Evolutionary conservation across 37 sponge, comb jelly and placozoan genomes (phyloP), one percentile per base, ranked within the genome.

Genomic region (Beroe forskalii): DNA sequence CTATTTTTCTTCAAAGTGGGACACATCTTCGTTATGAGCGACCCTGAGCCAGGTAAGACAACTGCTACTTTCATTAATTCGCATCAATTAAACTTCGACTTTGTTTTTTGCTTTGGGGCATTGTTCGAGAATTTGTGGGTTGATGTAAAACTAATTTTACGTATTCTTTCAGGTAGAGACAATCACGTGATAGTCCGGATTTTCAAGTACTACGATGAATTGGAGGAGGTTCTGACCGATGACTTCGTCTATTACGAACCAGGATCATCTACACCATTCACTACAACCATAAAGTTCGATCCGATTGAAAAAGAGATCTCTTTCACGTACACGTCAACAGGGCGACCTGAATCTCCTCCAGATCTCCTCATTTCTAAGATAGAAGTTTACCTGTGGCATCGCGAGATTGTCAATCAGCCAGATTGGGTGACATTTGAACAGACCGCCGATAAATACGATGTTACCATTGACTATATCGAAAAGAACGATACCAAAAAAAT

Each of bases 371-470:
- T 69, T 20, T 69, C 72, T 19, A 69, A 33, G 38, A 69, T 69
- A 14, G 72, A 69, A 36, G 39, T 69, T 28, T 69, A 69, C 32
- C 39, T 28, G 12, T 69, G 72, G 72, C 32, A 35, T 69, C 33
- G 4, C 19, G 38, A 32, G 19, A 69, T 32, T 69, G 72, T 14
- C 72, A 69, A 32, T 35, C 72, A 27, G 4, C 72, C 72, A 17
- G 38, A 35, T 17, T 69, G 72, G 72, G 72, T 69, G 1, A 32
- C 72, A 32, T 69, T 69, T 32, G 32, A 69, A 2, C 33, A 27
- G 1, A 69, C 33, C 1, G 72, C 33, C 39, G 32, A 69, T 32
- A 69, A 69, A 33, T 69, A 32, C 17, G 32, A 69, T 17, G 39
- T 69, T 1, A 20, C 32, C 37, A 14, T 69, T 2, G 72, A 69